Base-by-base conservation (phyloP, 2,113 vertebrate genomes). In the Perognathus longimembris region DNA sequence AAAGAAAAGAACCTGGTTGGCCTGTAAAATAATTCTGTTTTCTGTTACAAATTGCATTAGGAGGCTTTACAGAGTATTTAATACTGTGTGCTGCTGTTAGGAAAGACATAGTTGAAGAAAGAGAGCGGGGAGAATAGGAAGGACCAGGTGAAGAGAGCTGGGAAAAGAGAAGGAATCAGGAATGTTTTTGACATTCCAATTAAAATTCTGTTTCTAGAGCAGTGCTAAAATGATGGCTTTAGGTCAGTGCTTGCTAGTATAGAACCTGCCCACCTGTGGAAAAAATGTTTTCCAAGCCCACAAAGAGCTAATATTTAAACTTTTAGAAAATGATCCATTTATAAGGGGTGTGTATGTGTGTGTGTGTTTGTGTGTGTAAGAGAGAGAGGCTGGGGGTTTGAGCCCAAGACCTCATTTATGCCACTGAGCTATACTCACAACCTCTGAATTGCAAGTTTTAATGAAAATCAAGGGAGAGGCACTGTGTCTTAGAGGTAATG, bases 21-120 rank as follows among this genome's bases (percentile, higher is more conserved):
- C 63, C 28, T 87, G 42, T 73, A 91, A 54, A 78, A 76, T 42
- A 77, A 79, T 22, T 63, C 70, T 40, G 14, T 74, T 92, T 92
- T 85, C 85, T 85, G 40, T 85, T 38, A 63, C 61, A 67, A 86
- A n/a, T 78, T 79, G 30, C 17, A 38, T 54, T 70, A 30, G 70
- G 74, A 61, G 70, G 40, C 1, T 50, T 88, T 76, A 14, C 34
- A 10, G 40, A 74, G 15, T 84, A n/a, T 30, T 34, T 30, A 28
- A 22, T 63, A 30, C 45, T 54, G 2, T 59, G 42, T 42, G n/a
- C 30, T 73, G 32, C 21, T 54, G 85, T 73, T 71, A 18, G n/a
- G 42, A 74, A 73, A 45, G 1, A 67, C 15, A 45, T 32, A 77
- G 45, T 32, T 85, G 11, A 30, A 32, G 38, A 73, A 57, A 80